phyloP scores from a whole-genome alignment of 1,140 invertebrate genomes.

The Wiebesia pumilae region DNA sequence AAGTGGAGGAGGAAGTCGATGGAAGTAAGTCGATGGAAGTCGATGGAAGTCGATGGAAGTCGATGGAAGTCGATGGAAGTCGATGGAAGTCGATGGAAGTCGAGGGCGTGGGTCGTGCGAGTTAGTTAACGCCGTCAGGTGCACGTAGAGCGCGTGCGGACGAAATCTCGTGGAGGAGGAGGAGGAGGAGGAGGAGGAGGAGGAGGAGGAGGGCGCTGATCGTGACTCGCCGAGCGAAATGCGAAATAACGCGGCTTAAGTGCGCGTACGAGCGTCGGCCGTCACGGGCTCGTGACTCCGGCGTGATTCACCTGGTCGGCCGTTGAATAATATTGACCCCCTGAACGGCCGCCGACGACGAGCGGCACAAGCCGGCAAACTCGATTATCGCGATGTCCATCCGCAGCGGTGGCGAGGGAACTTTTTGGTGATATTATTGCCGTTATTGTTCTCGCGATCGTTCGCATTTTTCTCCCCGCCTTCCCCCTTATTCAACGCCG shows the following conservation, averaged over 20 bases:
- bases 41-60: too few relatives aligned
- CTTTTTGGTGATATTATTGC: slow-evolving; percentile 36
- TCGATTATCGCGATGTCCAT: slow-evolving; percentile 32
- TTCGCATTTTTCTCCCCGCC: slow-evolving; percentile 19
- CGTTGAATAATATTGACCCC: slow-evolving; percentile 70
- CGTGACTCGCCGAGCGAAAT: slow-evolving; percentile 68
- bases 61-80: too few relatives aligned
- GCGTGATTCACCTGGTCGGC: slow-evolving; percentile 75
- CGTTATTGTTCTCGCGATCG: slow-evolving; percentile 41
- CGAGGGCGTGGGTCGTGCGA: too few relatives aligned
- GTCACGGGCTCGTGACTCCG: slow-evolving; percentile 71
- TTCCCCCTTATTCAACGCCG: background rate
- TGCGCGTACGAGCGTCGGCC: slow-evolving; percentile 57
- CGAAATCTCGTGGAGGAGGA: slow-evolving; percentile 53
- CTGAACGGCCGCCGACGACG: background rate
- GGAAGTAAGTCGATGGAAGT: too few relatives aligned
- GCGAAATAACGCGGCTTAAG: slow-evolving; percentile 52
- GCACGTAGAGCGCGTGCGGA: slow-evolving; percentile 29
- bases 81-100: too few relatives aligned
- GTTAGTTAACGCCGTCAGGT: slow-evolving; percentile 5
- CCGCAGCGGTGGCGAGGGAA: background rate
- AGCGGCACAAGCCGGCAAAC: background rate
- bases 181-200: slow-evolving; percentile 24
- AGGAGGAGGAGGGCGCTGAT: slow-evolving; percentile 49
- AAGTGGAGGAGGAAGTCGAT: slow-evolving; percentile 15